A percentile compares a stretch with the other conserved stretches of the same genome.
phyloP scores from a whole-genome alignment of 2,113 vertebrate genomes.

The Poeciliopsis retropinna region DNA sequence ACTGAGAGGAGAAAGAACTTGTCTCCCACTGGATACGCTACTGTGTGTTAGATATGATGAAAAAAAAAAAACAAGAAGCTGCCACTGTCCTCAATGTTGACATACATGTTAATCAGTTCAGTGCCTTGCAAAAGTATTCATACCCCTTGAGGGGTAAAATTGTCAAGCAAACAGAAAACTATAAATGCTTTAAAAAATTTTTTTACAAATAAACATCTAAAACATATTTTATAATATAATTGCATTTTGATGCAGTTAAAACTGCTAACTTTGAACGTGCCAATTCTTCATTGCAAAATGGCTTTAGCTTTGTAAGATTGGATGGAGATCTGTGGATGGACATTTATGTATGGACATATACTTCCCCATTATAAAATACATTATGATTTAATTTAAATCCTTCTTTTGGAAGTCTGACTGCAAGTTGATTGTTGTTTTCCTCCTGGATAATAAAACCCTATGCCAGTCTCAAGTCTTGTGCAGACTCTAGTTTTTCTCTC shows the following conservation, averaged over 20 bases:
- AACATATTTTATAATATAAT: background rate
- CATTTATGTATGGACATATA: no score
- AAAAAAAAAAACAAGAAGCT: no score
- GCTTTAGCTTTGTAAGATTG: background rate
- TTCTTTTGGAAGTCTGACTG: no score
- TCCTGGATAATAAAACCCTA: no score
- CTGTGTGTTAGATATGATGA: background rate
- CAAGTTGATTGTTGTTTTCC: no score
- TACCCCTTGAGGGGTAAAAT: background rate
- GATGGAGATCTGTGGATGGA: background rate
- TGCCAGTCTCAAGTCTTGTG: no score
- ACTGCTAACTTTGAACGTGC: no score
- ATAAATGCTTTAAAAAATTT: background rate
- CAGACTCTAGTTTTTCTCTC: no score
- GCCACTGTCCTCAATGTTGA: background rate
- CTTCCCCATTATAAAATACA: no score
- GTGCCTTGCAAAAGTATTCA: background rate
- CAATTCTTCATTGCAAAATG: background rate
- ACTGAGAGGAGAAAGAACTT: constrained; percentile 72
- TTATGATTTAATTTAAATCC: no score
- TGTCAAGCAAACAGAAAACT: background rate
- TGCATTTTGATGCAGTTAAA: background rate
- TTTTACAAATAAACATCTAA: background rate
- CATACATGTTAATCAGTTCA: background rate
- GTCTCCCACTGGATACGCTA: constrained; percentile 2